Evolutionary conservation across 2,888 invertebrate species (phyloP), one percentile per base, ranked within the genome.

Genomic region (Aleiodes leptofemur): DNA sequence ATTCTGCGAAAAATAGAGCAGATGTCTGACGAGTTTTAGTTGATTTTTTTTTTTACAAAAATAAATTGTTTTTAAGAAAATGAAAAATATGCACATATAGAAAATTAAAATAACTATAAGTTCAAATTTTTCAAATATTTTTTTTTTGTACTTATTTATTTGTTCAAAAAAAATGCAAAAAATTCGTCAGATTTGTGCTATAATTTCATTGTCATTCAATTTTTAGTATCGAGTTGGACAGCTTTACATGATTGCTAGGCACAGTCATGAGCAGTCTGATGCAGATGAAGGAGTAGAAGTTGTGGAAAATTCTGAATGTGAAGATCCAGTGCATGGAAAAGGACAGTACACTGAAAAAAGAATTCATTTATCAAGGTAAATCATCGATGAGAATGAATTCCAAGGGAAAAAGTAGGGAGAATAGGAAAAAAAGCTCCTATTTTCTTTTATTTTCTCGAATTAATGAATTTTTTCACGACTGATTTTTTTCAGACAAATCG

Each of bases 181-280:
- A 23, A 23, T 23, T 23, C 2, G 23, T 23, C 23, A 23, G 23
- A 23, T 23, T 1, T 23, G 23, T 23, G 23, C 23, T 23, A 23
- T 23, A 23, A 23, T 23, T 23, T 23, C 23, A 23, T 23, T 23
- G 2, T 23, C 2, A 23, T 23, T 23, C 23, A 23, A 23, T 75
- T 91, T 92, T 64, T 88, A 97, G 97, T 97, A 97, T 89, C 94
- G 93, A 81, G 94, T 97, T 82, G 97, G 97, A 0, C 97, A 98
- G 88, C 91, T 97, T 76, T 97, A 97, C 89, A 98, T 97, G 97
- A 97, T 97, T 85, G 97, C 97, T 2, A 93, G 97, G 69, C 97
- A 98, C 87, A 97, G 97, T 88, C 93, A 95, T 84, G 97, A 97
- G 86, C 97, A 98, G 86, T 96, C 97, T 0, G 95, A 94, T 79